Percentiles rank a stretch among this genome's conserved stretches.
Conservation (phyloP, 2,888 invertebrate genomes). For the Drosophila nigricruria region DNA sequence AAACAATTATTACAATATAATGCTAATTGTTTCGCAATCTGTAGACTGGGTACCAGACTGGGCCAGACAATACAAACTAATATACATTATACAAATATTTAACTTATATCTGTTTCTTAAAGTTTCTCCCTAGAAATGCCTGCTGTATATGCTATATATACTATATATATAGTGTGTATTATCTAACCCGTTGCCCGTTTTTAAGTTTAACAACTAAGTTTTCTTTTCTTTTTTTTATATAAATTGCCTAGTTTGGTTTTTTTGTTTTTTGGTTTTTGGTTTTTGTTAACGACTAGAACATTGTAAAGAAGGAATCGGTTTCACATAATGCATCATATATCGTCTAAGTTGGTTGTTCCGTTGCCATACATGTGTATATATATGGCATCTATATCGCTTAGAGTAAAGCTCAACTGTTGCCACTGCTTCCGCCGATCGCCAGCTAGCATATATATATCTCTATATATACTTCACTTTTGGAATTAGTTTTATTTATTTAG, state of each 20-base stretch:
- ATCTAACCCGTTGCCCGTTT: constrained; percentile 25
- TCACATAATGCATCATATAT: constrained; percentile 65
- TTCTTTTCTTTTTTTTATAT: constrained; percentile 25
- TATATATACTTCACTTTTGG: constrained; percentile 28
- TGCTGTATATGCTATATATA: constrained; percentile 31
- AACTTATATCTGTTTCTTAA: constrained; percentile 26
- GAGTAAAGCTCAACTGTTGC: constrained; percentile 11
- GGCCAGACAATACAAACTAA: constrained; percentile 16
- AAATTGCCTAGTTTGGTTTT: constrained; percentile 55
- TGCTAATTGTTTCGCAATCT: constrained; percentile 64
- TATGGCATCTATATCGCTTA: not conserved
- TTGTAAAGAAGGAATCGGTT: constrained; percentile 78
- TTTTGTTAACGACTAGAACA: constrained; percentile 79
- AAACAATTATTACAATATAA: constrained; percentile 72
- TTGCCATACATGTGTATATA: constrained; percentile 8
- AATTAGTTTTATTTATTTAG: constrained; percentile 57
- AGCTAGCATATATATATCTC: not conserved
- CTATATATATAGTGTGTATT: constrained; percentile 26
- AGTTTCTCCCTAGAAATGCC: constrained; percentile 48
- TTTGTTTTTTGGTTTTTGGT: constrained; percentile 58
- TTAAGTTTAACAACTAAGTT: constrained; percentile 64
- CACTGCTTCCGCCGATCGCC: not conserved
- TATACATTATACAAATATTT: constrained; percentile 45
- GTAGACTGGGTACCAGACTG: constrained; percentile 10
- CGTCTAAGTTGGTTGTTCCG: constrained; percentile 41